phyloP scores from a whole-genome alignment of 2,797 vertebrate species.

The Melanotaenia nigrans region DNA sequence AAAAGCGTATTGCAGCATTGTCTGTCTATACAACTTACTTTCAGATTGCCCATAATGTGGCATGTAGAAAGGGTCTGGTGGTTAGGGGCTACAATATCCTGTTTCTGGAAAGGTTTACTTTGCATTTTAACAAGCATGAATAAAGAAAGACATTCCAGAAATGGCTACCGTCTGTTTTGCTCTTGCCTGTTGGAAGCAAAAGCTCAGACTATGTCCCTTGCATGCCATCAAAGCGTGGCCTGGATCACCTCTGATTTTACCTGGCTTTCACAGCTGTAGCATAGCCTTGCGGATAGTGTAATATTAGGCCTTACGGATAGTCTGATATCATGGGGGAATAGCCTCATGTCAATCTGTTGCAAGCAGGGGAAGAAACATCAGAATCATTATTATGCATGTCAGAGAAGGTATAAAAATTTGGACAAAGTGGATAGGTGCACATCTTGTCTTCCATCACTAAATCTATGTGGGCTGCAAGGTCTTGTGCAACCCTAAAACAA shows the following conservation, averaged over 20 bases:
- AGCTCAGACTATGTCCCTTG: constrained; percentile 58
- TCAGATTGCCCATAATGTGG: constrained; percentile 78
- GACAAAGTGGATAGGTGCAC: constrained; percentile 36
- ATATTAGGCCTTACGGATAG: constrained; percentile 44
- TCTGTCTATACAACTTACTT: constrained; percentile 76
- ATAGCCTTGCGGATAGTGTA: constrained; percentile 44
- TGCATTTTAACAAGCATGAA: constrained; percentile 86
- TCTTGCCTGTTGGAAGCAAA: constrained; percentile 64
- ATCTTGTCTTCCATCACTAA: constrained; percentile 39
- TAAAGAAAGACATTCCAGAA: constrained; percentile 84
- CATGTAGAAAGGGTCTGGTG: constrained; percentile 75
- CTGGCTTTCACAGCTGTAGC: constrained; percentile 67
- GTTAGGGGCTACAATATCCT: constrained; percentile 85
- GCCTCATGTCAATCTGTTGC: constrained; percentile 25
- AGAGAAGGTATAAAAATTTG: constrained; percentile 13
- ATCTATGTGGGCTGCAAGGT: constrained; percentile 37
- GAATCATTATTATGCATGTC: constrained; percentile 29
- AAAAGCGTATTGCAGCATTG: constrained; percentile 82
- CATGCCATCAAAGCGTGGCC: constrained; percentile 73
- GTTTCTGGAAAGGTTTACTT: constrained; percentile 85
- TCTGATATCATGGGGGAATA: constrained; percentile 14
- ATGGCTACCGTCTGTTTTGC: constrained; percentile 78
- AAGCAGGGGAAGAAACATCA: constrained; percentile 22
- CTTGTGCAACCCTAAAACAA: constrained; percentile 44
- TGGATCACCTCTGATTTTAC: constrained; percentile 70